A percentile compares a stretch with the other conserved stretches of the same genome.
Evolutionary conservation across 2,888 invertebrate genomes (phyloP).

Genomic region (Mesorhabditis sp.): DNA sequence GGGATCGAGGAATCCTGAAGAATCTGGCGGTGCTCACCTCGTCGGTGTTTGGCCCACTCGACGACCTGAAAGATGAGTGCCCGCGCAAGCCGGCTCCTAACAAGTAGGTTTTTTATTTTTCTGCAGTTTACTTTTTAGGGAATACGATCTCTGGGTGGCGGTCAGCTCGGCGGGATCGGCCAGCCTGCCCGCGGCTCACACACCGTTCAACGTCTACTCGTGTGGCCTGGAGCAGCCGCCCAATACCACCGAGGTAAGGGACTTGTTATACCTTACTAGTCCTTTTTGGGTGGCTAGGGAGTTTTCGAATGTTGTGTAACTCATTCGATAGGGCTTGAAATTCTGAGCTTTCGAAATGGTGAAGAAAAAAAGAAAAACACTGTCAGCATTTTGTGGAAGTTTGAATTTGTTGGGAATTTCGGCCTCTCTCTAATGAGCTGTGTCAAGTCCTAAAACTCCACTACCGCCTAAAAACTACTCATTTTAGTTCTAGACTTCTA

Average conservation of each 20-base stretch:
- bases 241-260: neutral
- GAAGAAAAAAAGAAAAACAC: too few relatives aligned
- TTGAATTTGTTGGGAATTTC: too few relatives aligned
- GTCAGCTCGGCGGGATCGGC: neutral
- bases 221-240: neutral
- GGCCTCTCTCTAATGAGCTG: too few relatives aligned
- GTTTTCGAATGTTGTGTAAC: too few relatives aligned
- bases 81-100: neutral
- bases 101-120: neutral
- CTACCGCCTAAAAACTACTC: too few relatives aligned
- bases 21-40: neutral
- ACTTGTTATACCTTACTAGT: too few relatives aligned
- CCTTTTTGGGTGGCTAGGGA: too few relatives aligned
- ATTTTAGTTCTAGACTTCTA: too few relatives aligned
- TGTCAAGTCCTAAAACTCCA: too few relatives aligned
- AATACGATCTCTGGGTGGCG: conserved; percentile 1
- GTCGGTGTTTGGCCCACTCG: neutral
- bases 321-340: too few relatives aligned
- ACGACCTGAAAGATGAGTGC: neutral
- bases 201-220: neutral
- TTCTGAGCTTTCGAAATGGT: too few relatives aligned
- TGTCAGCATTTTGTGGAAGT: too few relatives aligned
- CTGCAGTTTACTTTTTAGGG: neutral
- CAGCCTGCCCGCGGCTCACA: neutral
- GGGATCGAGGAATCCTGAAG: neutral